These are phyloP conservation scores for Platalea minor DNA, from an alignment of 2,797 vertebrate species.

Conservation along the genomic window DNA sequence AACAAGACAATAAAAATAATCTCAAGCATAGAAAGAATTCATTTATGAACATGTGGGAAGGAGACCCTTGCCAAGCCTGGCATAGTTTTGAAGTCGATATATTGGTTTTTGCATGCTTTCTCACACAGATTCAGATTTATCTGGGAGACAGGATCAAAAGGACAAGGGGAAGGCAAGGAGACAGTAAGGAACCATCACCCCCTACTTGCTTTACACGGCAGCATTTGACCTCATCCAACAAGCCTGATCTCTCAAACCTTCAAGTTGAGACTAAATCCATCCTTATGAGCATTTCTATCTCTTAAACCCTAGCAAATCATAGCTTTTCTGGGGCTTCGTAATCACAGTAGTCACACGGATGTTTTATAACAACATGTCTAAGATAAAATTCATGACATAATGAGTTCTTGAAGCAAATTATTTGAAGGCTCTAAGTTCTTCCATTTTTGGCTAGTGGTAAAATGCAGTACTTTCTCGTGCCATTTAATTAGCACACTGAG, in stretches of 20 bases:
- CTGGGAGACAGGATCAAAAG: not conserved
- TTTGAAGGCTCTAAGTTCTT: not conserved
- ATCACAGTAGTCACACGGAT: not conserved
- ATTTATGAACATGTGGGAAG: not conserved
- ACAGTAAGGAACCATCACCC: not conserved
- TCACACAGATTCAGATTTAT: not conserved
- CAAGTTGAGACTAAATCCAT: not conserved
- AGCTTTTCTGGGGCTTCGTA: not conserved
- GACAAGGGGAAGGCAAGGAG: not conserved
- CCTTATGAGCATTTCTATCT: not conserved
- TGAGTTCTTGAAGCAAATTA: not conserved
- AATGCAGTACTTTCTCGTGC: not conserved
- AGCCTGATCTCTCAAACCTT: not conserved
- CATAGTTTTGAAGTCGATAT: not conserved
- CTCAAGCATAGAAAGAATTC: not conserved
- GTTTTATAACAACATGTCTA: not conserved
- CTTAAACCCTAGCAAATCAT: not conserved
- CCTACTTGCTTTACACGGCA: not conserved
- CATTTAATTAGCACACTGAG: not conserved
- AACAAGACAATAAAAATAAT: not conserved
- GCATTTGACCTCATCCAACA: not conserved
- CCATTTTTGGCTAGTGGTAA: not conserved
- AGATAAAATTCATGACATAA: not conserved
- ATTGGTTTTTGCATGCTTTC: not conserved
- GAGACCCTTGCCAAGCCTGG: not conserved